phyloP scores from a whole-genome alignment of 1,140 invertebrate species.

The Pachyrhynchus sulphureomaculatus region DNA sequence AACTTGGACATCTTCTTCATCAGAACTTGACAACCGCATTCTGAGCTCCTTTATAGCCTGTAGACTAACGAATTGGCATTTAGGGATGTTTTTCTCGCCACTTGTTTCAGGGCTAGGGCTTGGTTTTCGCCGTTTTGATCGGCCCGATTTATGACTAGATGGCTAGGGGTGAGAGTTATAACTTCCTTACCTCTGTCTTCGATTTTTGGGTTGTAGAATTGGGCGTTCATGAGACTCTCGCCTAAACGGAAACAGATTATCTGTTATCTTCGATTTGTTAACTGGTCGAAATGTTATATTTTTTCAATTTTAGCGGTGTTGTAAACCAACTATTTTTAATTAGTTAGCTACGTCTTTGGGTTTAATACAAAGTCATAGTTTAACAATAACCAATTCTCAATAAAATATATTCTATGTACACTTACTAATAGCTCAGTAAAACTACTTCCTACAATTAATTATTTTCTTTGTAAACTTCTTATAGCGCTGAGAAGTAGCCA shows the following conservation, averaged over 20 bases:
- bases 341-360: too few relatives aligned
- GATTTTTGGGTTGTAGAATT: slow-evolving; percentile 39
- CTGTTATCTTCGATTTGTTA: neutral
- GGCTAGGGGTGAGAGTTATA: slow-evolving; percentile 33
- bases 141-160: slow-evolving; percentile 35
- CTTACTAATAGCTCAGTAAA: too few relatives aligned
- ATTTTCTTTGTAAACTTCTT: too few relatives aligned
- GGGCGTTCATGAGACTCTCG: slow-evolving; percentile 34
- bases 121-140: slow-evolving; percentile 6
- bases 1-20: slow-evolving; percentile 1
- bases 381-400: too few relatives aligned
- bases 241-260: neutral
- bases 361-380: too few relatives aligned
- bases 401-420: too few relatives aligned
- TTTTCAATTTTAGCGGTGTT: neutral
- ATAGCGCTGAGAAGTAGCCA: too few relatives aligned
- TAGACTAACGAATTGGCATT: slow-evolving; percentile 39
- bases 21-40: neutral
- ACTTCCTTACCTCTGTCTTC: slow-evolving; percentile 37
- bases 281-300: neutral
- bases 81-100: slow-evolving; percentile 40
- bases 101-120: slow-evolving; percentile 38
- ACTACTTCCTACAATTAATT: too few relatives aligned
- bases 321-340: neutral
- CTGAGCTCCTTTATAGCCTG: slow-evolving; percentile 21